These are phyloP conservation scores for Sphinx pinastri DNA, from an alignment of 2,888 invertebrate species.

Conservation along the genomic window DNA sequence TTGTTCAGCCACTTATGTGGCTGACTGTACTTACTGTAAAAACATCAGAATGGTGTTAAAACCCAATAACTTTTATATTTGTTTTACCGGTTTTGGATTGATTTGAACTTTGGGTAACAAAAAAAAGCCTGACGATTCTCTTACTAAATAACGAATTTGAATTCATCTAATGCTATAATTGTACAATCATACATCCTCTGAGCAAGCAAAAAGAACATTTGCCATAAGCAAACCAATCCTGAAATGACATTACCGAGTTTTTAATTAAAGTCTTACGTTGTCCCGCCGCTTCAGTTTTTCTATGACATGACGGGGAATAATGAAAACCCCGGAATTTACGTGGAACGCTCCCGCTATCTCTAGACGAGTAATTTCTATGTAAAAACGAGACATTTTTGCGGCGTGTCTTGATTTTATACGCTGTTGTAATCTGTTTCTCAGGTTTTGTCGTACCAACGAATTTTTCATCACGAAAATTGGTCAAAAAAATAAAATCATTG, in stretches of 20 bases:
- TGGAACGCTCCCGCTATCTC: constrained; percentile 53
- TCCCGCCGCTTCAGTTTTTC: constrained; percentile 64
- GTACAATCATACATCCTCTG: not conserved
- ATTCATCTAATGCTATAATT: no score
- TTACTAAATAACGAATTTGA: no score
- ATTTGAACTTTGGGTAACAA: no score
- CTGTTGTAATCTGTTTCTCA: constrained; percentile 25
- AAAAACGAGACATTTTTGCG: constrained; percentile 56
- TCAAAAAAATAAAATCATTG: not conserved
- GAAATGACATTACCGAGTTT: constrained; percentile 53
- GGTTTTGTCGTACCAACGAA: not conserved
- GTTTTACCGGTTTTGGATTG: no score
- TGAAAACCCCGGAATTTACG: constrained; percentile 65
- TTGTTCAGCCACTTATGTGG: no score
- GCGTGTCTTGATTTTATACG: constrained; percentile 52
- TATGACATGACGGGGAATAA: constrained; percentile 65
- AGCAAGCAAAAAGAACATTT: not conserved
- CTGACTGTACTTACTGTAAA: no score
- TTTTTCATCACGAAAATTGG: not conserved
- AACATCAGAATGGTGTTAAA: no score
- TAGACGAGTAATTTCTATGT: constrained; percentile 50
- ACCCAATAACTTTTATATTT: no score
- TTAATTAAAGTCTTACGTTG: constrained; percentile 72
- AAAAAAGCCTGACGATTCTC: no score
- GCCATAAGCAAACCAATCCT: constrained; percentile 35